Base-by-base conservation (phyloP, 2,113 vertebrate species). In the Channa maculata region DNA sequence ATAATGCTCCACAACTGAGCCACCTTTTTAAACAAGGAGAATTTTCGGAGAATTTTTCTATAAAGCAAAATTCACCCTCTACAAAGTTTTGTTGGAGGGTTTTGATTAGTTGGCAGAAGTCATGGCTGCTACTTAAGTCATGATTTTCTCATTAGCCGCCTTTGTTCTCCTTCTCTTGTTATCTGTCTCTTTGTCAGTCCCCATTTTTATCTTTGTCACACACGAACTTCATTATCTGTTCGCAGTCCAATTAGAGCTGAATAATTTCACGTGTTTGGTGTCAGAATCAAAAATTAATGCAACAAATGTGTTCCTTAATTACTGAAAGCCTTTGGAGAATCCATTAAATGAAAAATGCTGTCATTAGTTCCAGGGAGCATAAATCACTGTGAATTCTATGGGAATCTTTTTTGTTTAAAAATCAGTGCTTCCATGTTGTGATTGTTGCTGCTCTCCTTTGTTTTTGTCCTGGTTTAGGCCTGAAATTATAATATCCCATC, bases 261-360 rank as follows among this genome's bases (percentile, higher is more conserved):
- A 62, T 75, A 63, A 65, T 82, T 73, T 84, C 71, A 83, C 66
- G 78, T 68, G 83, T 82, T 86, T 83, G 74, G 65, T 83, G 79
- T 88, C 68, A 34, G 60, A 58, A 58, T 80, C 36, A 82, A 78
- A 78, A 85, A 88, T 84, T 1, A 66, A 86, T 89, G 74, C 37
- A 77, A 62, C 51, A 14, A 87, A 85, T 65, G 62, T 69, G 71
- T 63, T 73, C 43, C 46, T 88, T 82, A 86, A 86, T 89, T 82
- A 84, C 57, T 11, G 54, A 13, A 71, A 80, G 50, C 62, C 71
- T 44, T 61, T 10, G 59, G 84, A 82, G 78, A 72, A 89, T 70
- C 68, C 51, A 50, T 80, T 88, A 71, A 60, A 69, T 83, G 65
- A 48, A 33, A 65, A 74, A 71, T 15, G 4, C 44, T 33, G 53